Conservation (phyloP, 1,140 invertebrate species). For the Colletes gigas region DNA sequence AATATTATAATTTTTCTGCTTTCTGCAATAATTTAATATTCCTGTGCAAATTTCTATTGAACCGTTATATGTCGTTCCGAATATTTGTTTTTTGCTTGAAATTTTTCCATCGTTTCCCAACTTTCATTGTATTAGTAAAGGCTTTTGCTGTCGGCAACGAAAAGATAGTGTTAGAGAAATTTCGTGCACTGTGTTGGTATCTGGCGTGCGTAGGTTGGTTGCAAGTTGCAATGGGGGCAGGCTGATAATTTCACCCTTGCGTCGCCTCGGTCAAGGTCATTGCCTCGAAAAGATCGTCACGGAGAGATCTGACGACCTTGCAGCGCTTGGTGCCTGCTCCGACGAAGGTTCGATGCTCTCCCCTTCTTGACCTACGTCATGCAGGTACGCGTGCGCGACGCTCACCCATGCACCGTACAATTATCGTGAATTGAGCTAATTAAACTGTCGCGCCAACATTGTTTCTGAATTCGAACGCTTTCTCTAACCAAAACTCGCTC, state of each 20-base stretch:
- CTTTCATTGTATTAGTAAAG: too few species aligned
- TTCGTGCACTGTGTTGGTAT: too few species aligned
- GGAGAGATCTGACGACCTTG: conserved; percentile 14
- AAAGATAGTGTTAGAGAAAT: too few species aligned
- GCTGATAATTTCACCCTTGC: conserved; percentile 43
- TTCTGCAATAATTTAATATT: too few species aligned
- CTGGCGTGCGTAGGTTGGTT: too few species aligned
- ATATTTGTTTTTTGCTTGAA: too few species aligned
- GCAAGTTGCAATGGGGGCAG: too few species aligned
- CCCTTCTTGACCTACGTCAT: conserved; percentile 35
- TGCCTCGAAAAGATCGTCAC: conserved; percentile 42
- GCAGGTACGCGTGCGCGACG: conserved; percentile 17
- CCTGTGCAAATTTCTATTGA: too few species aligned
- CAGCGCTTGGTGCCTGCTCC: conserved; percentile 8
- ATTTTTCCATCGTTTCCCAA: too few species aligned
- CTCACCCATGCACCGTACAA: conserved; percentile 15
- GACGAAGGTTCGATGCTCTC: conserved; percentile 38
- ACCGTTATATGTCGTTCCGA: too few species aligned
- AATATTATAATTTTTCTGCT: too few species aligned
- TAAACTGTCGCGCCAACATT: conserved; percentile 14
- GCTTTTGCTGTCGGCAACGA: too few species aligned
- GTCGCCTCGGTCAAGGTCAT: conserved; percentile 26
- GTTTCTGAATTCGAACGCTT: neutral
- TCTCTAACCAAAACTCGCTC: neutral
- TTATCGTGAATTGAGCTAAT: conserved; percentile 46